Evolutionary conservation across 2,888 invertebrate species (phyloP), one percentile per base, ranked within the genome.

Genomic region (Sussaba pulchella): DNA sequence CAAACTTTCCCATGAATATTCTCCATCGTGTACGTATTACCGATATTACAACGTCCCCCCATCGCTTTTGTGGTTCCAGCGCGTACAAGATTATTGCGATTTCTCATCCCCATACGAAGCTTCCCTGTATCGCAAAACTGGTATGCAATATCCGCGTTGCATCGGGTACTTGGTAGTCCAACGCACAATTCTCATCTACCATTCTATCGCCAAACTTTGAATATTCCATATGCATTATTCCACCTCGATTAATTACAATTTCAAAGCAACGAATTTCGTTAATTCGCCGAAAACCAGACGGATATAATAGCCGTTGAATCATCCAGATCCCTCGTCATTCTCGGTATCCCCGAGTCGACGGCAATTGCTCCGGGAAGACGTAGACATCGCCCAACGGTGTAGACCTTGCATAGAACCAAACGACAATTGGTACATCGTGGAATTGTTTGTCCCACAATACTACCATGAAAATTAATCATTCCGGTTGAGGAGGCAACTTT

Each of bases 401-500:
- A n/a, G 17, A 43, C 8, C 12, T 24, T 63, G 45, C 67, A 47
- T 43, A 63, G 54, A 67, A 63, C 59, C 66, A 72, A 31, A 45
- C 61, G 72, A 63, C 66, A 21, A 57, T 73, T 50, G 72, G 63
- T 61, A 76, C 72, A 63, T 73, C 50, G 72, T 69, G 63, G 74
- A 69, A 83, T 83, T 84, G 83, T 84, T 84, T 83, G 83, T 83
- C 69, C 71, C 77, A 82, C 83, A 83, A 79, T 81, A 76, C 54
- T 54, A 72, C 72, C 36, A 81, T 83, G 83, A 84, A 57, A 57
- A 83, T 84, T 83, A 84, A 84, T 84, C 81, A 84, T 84, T 84
- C 76, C 70, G 45, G 74, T 69, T 70, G 81, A 78, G 77, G 52
- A 41, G 78, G 63, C 78, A 84, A 84, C 83, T 84, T 84, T 82